Evolutionary conservation across 30 jellyfish, hydroid and myxozoan genomes (phyloP).

Genomic region (Chrysaora quinquecirrha): DNA sequence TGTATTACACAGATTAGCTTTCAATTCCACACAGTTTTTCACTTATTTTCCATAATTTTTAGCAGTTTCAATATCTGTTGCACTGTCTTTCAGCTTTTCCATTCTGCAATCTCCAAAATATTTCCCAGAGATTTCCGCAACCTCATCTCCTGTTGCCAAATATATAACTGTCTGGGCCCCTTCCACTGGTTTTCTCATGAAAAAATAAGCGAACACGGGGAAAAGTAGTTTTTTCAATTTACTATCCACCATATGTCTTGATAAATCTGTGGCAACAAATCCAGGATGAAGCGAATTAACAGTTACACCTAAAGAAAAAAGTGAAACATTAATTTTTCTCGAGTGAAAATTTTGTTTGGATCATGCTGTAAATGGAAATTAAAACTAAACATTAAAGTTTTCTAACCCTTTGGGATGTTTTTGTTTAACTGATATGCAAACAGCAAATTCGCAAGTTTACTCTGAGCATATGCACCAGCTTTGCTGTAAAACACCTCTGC

Average conservation of each 20-base stretch:
- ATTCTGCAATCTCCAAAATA: conserved; percentile 82
- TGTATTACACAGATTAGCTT: too few species aligned
- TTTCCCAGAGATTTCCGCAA: conserved; percentile 70
- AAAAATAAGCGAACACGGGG: conserved; percentile 66
- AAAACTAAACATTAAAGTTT: too few species aligned
- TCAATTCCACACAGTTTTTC: conserved; percentile 69
- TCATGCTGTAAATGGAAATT: too few species aligned
- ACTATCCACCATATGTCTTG: conserved; percentile 52
- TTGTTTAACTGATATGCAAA: conserved; percentile 66
- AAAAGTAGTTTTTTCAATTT: conserved; percentile 38
- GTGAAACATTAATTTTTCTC: too few species aligned
- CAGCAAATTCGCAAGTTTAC: conserved; percentile 71
- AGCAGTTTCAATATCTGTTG: conserved; percentile 66
- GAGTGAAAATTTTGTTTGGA: too few species aligned
- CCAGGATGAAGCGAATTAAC: conserved; percentile 93
- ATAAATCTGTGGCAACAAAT: conserved; percentile 81
- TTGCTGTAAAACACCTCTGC: conserved; percentile 55
- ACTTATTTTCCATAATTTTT: conserved; percentile 75
- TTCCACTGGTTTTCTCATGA: conserved; percentile 70
- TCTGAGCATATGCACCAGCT: conserved; percentile 63
- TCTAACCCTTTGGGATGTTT: neutral
- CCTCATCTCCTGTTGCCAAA: conserved; percentile 69
- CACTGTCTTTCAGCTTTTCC: conserved; percentile 61
- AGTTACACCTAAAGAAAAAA: conserved; percentile 61
- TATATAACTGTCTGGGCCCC: conserved; percentile 91